Evolutionary conservation across 2,888 invertebrate species (phyloP).

Genomic region (Drosophila kuntzei): DNA sequence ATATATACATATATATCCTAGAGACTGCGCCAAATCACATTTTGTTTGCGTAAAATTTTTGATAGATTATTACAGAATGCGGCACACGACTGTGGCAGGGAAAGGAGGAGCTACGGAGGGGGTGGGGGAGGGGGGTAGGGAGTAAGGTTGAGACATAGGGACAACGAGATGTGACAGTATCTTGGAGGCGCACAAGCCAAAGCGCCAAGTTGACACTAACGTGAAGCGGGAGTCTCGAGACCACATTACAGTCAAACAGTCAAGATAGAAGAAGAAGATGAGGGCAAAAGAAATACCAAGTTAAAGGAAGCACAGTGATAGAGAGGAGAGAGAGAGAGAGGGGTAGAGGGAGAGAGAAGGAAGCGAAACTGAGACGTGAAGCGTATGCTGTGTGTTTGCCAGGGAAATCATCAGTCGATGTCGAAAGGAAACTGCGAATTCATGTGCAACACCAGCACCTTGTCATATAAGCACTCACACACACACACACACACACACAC

Average conservation of each 20-base stretch:
- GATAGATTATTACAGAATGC: constrained; percentile 79
- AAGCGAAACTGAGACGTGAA: not conserved
- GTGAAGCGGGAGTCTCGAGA: constrained; percentile 10
- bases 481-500: constrained; percentile 18
- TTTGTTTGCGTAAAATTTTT: constrained; percentile 80
- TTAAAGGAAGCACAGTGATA: not conserved
- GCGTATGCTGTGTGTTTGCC: constrained; percentile 60
- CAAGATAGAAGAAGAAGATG: constrained; percentile 1
- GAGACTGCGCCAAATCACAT: constrained; percentile 71
- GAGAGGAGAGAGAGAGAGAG: not conserved
- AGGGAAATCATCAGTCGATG: constrained; percentile 40
- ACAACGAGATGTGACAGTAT: constrained; percentile 68
- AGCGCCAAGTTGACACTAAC: constrained; percentile 74
- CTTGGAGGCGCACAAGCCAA: constrained; percentile 70
- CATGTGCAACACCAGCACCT: constrained; percentile 59
- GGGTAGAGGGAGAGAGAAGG: not conserved
- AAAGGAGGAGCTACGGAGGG: not conserved
- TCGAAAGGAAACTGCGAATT: constrained; percentile 27
- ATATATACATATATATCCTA: constrained; percentile 24
- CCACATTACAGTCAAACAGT: constrained; percentile 12
- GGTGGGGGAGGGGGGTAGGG: not conserved
- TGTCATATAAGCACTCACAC: constrained; percentile 66
- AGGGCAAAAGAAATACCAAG: constrained; percentile 22
- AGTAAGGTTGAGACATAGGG: too few relatives aligned
- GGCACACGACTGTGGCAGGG: constrained; percentile 24